Conservation (phyloP, 2,888 invertebrate species). For the Myopa tessellatipennis region DNA sequence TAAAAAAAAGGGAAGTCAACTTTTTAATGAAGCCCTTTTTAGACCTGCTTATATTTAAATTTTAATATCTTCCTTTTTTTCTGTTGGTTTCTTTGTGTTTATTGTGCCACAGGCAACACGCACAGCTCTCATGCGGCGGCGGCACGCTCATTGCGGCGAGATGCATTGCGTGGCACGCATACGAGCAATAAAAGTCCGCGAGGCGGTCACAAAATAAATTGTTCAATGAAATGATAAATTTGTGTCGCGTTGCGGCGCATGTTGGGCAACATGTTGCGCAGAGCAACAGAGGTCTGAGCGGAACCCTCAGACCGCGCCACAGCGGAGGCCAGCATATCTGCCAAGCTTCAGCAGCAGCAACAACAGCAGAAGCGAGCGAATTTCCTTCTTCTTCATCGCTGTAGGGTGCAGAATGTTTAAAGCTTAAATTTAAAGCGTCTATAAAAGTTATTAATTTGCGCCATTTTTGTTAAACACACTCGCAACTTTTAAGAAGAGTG, state of each 20-base stretch:
- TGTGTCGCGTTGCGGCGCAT: conserved; percentile 26
- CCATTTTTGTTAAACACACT: conserved; percentile 8
- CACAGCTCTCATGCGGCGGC: too few relatives aligned
- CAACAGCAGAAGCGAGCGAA: not conserved
- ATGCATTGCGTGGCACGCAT: conserved; percentile 5
- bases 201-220: conserved; percentile 32
- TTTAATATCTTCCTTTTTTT: too few relatives aligned
- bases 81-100: too few relatives aligned
- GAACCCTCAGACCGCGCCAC: too few relatives aligned
- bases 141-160: too few relatives aligned
- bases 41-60: too few relatives aligned
- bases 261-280: not conserved
- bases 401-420: not conserved
- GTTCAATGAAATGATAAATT: conserved; percentile 36
- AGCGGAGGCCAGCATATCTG: too few relatives aligned
- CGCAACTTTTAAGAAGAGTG: conserved; percentile 11
- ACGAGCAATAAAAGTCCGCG: conserved; percentile 32
- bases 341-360: not conserved
- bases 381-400: not conserved
- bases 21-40: too few relatives aligned
- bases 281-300: too few relatives aligned
- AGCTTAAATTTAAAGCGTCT: conserved; percentile 22
- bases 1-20: too few relatives aligned
- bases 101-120: too few relatives aligned
- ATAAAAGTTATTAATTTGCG: conserved; percentile 37